phyloP scores from a whole-genome alignment of 2,888 invertebrate genomes.

The Lydus trimaculatus region DNA sequence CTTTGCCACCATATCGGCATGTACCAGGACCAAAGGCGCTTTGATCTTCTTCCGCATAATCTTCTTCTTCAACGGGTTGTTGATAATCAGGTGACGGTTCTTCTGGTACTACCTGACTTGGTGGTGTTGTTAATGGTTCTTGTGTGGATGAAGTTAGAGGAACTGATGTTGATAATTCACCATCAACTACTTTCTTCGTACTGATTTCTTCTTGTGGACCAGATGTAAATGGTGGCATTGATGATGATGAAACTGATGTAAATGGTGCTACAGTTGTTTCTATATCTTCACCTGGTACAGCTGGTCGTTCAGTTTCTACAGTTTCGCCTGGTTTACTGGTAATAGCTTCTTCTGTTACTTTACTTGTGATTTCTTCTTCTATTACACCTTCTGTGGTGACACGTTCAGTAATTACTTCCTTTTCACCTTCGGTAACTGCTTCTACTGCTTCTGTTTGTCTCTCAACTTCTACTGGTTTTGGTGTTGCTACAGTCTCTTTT shows the following conservation, averaged over 20 bases:
- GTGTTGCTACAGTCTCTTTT: constrained; percentile 19
- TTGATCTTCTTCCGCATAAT: constrained; percentile 80
- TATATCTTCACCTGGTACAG: constrained; percentile 25
- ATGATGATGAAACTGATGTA: constrained; percentile 14
- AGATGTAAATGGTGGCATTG: constrained; percentile 36
- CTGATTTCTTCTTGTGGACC: constrained; percentile 32
- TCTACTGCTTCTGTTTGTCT: constrained; percentile 1
- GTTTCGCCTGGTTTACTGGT: neutral
- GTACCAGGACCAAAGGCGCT: constrained; percentile 86
- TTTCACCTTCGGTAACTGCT: constrained; percentile 10
- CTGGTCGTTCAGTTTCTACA: constrained; percentile 14
- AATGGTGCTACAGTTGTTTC: constrained; percentile 17
- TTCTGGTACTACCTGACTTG: constrained; percentile 43
- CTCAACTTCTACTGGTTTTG: constrained; percentile 20
- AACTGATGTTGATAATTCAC: constrained; percentile 52
- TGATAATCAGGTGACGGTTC: constrained; percentile 54
- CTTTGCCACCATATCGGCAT: constrained; percentile 90
- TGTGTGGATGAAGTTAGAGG: constrained; percentile 19
- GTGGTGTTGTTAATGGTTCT: constrained; percentile 29
- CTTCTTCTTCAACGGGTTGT: constrained; percentile 64
- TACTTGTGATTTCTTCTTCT: constrained; percentile 19
- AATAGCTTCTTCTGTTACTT: neutral
- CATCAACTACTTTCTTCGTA: constrained; percentile 39
- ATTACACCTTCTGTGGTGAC: constrained; percentile 22
- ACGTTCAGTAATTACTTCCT: constrained; percentile 15